A percentile compares a stretch with the other conserved stretches of the same genome.
These are phyloP conservation scores for Climacteris rufus DNA, from an alignment of 2,113 vertebrate species.

Conservation along the genomic window DNA sequence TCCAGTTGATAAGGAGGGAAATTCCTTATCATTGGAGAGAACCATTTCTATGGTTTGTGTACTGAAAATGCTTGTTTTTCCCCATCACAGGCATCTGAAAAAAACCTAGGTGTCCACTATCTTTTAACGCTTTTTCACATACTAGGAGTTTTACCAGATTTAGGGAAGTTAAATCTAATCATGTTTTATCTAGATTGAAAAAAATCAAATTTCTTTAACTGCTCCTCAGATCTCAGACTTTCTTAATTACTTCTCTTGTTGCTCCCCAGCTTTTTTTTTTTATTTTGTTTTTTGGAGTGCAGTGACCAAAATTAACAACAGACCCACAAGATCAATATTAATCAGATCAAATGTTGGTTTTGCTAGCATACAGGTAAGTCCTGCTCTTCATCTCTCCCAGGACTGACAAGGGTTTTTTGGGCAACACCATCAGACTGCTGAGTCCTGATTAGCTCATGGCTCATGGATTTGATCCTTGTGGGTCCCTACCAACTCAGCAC, in stretches of 20 bases:
- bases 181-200: neutral
- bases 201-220: neutral
- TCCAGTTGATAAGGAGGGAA: neutral
- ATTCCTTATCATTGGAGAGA: neutral
- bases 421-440: neutral
- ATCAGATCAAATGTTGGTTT: neutral
- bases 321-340: neutral
- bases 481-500: neutral
- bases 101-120: neutral
- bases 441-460: fast-evolving
- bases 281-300: neutral
- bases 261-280: neutral
- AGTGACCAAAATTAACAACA: neutral
- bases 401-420: neutral
- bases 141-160: neutral
- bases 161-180: neutral
- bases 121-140: neutral
- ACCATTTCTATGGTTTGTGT: neutral
- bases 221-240: neutral
- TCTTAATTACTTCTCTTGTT: neutral
- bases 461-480: fast-evolving
- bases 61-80: neutral
- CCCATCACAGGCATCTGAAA: neutral
- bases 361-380: neutral
- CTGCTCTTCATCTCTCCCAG: neutral